Evolutionary conservation across 2,888 invertebrate genomes (phyloP).

Genomic region (Megaustenia siamemsis): DNA sequence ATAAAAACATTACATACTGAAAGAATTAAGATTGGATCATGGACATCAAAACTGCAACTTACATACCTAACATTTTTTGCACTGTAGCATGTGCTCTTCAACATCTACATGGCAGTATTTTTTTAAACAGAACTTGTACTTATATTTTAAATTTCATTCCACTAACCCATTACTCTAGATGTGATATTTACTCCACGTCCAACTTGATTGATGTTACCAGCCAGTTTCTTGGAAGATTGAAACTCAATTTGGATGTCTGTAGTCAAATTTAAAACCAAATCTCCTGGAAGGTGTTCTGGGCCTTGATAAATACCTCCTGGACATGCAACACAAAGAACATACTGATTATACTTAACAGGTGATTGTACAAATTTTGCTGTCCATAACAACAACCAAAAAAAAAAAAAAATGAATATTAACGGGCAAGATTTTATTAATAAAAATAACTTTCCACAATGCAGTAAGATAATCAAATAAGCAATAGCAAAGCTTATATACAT

Average conservation of each 20-base stretch:
- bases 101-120: no score
- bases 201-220: conserved; percentile 18
- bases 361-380: neutral
- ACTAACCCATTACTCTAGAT: neutral
- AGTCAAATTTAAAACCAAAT: neutral
- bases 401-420: neutral
- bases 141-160: no score
- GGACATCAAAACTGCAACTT: no score
- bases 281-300: conserved; percentile 33
- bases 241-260: neutral
- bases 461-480: no score
- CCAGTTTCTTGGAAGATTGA: conserved; percentile 3
- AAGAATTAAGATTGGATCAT: no score
- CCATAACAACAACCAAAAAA: neutral
- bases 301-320: neutral
- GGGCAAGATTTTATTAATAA: no score
- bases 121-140: no score
- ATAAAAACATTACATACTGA: no score
- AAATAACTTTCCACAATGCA: no score
- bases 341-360: neutral
- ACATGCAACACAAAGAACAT: neutral
- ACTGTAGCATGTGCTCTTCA: no score
- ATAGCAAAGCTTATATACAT: no score
- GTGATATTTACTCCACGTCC: conserved; percentile 16
- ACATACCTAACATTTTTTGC: no score